Base-by-base conservation (phyloP, 2,797 vertebrate genomes). In the Hoplostethus mediterraneus region DNA sequence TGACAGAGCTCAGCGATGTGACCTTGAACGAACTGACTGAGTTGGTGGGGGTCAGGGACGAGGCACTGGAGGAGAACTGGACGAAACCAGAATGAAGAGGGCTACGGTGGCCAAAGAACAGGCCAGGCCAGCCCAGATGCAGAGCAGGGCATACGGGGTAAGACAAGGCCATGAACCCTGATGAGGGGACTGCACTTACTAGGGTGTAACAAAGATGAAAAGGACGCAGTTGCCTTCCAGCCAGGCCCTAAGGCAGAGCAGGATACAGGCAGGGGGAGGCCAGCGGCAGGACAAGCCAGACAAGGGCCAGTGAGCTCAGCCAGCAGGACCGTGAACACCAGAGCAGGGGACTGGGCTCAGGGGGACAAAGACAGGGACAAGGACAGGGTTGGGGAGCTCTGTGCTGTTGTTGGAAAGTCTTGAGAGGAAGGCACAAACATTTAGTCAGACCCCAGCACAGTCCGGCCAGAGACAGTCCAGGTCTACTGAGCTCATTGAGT, bases 401-500 rank as follows among this genome's bases (percentile, higher is more conserved):
- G 13, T 67, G 72, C 54, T 64, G 68, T 71, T 81, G 63, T 74
- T 77, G 78, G 68, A 84, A 31, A 33, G 45, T 52, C 53, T 75
- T 79, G 17, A 42, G 38, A 81, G 25, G 36, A 68, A 77, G 8
- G 49, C 69, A 61, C 67, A 77, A 71, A 82, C 69, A 67, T 75
- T 60, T 58, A 77, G 56, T 60, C 45, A 80, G 69, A 82, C 51
- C 73, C 55, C 38, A 63, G 82, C 79, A 65, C 31, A 47, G 25
- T 40, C 36, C 21, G 64, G 61, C 42, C 74, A 69, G 82, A 87
- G 52, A 73, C 57, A 71, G 73, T 76, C 67, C 81, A 88, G 80
- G 67, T 85, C 67, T 77, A 57, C 75, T 86, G 83, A 88, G 72
- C 40, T 86, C 80, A 87, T 71, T 8, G n/a, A 73, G 65, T 67